These are phyloP conservation scores for Geophilus truncorum DNA, from an alignment of 2,888 invertebrate genomes.

Conservation along the genomic window DNA sequence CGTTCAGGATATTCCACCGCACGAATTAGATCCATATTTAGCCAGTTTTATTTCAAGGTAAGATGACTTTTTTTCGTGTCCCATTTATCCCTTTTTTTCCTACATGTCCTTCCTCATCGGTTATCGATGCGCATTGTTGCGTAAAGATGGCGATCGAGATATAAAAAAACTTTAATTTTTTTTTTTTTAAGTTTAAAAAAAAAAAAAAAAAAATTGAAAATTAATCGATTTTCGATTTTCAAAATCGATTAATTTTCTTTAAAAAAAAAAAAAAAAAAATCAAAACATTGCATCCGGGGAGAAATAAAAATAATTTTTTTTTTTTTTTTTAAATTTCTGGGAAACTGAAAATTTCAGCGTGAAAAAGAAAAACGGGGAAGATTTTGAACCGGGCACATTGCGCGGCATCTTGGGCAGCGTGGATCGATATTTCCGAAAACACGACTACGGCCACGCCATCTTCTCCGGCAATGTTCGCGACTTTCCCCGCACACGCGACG, in stretches of 20 bases:
- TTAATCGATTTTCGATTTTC: no score
- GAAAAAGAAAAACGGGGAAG: conserved; percentile 35
- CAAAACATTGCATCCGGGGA: no score
- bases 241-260: no score
- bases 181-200: neutral
- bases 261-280: no score
- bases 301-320: neutral
- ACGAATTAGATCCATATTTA: conserved; percentile 30
- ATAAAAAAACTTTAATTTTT: neutral
- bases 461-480: conserved; percentile 35
- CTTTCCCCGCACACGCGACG: conserved; percentile 35
- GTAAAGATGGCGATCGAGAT: no score
- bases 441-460: conserved; percentile 36
- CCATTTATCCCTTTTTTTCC: neutral
- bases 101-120: neutral
- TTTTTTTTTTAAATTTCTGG: neutral
- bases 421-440: conserved; percentile 35
- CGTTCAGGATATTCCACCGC: conserved; percentile 32
- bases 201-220: no score
- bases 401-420: conserved; percentile 36
- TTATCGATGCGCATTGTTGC: neutral
- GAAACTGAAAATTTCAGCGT: neutral
- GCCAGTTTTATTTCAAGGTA: conserved; percentile 30
- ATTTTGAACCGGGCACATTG: conserved; percentile 35
- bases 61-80: neutral